phyloP scores from a whole-genome alignment of 2,113 vertebrate species.

The Montifringilla adamsi region DNA sequence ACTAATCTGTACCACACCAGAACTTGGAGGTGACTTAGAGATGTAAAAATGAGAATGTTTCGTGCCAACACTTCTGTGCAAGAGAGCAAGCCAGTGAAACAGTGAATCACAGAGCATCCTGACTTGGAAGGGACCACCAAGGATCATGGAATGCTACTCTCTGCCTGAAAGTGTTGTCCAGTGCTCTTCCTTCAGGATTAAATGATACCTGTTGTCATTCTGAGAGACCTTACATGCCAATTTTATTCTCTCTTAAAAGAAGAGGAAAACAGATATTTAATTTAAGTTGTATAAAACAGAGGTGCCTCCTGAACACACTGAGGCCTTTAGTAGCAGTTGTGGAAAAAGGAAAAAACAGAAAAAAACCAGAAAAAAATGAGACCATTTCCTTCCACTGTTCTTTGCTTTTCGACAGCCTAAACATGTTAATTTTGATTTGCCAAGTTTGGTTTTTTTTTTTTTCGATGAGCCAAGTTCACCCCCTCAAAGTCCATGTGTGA shows the following conservation, averaged over 20 bases:
- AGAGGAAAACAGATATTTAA: not conserved
- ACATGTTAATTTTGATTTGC: not conserved
- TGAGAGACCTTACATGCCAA: not conserved
- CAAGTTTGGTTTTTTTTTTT: not conserved
- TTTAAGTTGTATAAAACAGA: not conserved
- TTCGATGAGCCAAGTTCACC: not conserved
- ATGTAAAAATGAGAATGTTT: not conserved
- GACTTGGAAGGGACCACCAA: not conserved
- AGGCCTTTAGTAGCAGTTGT: not conserved
- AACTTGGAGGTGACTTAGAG: not conserved
- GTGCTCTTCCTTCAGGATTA: not conserved
- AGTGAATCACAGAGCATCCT: not conserved
- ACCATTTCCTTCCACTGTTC: not conserved
- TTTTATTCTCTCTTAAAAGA: not conserved
- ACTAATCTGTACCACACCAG: not conserved
- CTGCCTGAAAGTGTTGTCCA: not conserved
- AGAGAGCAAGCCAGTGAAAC: not conserved
- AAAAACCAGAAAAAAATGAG: not conserved
- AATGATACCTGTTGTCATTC: not conserved
- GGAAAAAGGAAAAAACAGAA: rapidly evolving
- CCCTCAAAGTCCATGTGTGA: not conserved
- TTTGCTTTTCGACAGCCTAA: not conserved
- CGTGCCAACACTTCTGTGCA: not conserved
- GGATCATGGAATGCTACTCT: not conserved
- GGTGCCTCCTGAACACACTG: rapidly evolving